Base-by-base conservation (phyloP, 2,888 invertebrate species). In the Pandemis corylana region DNA sequence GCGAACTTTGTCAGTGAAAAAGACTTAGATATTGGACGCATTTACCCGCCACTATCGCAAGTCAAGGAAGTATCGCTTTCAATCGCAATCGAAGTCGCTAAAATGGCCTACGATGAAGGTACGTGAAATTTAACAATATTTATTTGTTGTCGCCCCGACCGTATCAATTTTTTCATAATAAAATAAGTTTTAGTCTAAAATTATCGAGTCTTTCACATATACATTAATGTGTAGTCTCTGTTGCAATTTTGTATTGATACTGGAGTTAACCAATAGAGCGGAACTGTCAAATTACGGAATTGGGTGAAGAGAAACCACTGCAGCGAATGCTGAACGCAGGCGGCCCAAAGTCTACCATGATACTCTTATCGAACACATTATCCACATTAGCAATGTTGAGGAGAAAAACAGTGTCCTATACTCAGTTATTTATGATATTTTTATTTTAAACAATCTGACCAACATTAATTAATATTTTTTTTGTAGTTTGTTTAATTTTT, bases 101-200 rank as follows among this genome's bases (percentile, higher is more conserved):
- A 98, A 82, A 97, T 98, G 93, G 98, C 98, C 5, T 99, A 99
- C 87, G 96, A 96, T 78, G 97, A 97, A 95, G 97, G 98, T 98
- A 70, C 12, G 69, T 68, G 12, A 42, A 59, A 3, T 36, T 56
- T 7, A 2, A 53, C n/a, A 4, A 49, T 41, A 15, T 41, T 42
- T 56, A 44, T 44, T 44, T 46, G 46, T 46, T 4, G 10, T 12
- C 10, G 10, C 12, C 12, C 10, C 10, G 28, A 12, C 12, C 46
- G 12, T 12, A 12, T 46, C 12, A 4, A 46, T 12, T 46, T 46
- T 3, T 2, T 46, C 12, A 36, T 4, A 36, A 36, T 36, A 36
- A 36, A 36, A 36, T n/a, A 36, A 2, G 28, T 36, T 36, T 36
- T 36, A 36, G 28, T 4, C 28, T 36, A 36, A 36, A 36, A 36